Evolutionary conservation across 2,888 invertebrate species (phyloP).

Genomic region (Argyresthia goedartella): DNA sequence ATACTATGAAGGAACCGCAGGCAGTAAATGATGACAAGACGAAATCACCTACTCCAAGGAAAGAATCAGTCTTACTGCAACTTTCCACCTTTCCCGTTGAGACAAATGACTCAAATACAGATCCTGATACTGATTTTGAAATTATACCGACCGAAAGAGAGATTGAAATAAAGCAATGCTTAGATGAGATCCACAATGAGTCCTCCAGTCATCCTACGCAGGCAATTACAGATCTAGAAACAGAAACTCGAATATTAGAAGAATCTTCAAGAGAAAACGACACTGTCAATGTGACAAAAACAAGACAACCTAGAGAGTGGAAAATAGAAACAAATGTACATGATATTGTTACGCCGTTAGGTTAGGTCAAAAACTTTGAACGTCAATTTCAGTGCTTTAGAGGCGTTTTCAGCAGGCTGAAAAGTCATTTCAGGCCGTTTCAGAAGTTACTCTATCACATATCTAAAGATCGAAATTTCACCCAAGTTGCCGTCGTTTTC

Average conservation of each 20-base stretch:
- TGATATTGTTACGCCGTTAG: too few species aligned
- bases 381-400: too few species aligned
- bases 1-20: conserved; percentile 1
- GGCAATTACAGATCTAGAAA: neutral
- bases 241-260: conserved; percentile 2
- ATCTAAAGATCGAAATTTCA: too few species aligned
- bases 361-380: too few species aligned
- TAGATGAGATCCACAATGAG: conserved; percentile 8
- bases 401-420: too few species aligned
- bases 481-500: too few species aligned
- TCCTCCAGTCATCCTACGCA: neutral
- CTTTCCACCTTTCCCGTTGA: conserved; percentile 4
- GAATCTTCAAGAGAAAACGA: conserved; percentile 9
- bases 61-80: neutral
- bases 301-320: neutral
- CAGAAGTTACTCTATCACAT: too few species aligned
- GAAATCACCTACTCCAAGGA: conserved; percentile 4
- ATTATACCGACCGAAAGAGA: conserved; percentile 10
- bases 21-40: conserved; percentile 6
- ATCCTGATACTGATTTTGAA: conserved; percentile 2
- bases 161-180: conserved; percentile 12
- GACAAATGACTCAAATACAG: conserved; percentile 8
- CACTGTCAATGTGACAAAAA: conserved; percentile 9
- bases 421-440: too few species aligned
- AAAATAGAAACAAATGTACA: conserved; percentile 11